phyloP scores from a whole-genome alignment of 2,797 vertebrate genomes.

The Crenichthys baileyi region DNA sequence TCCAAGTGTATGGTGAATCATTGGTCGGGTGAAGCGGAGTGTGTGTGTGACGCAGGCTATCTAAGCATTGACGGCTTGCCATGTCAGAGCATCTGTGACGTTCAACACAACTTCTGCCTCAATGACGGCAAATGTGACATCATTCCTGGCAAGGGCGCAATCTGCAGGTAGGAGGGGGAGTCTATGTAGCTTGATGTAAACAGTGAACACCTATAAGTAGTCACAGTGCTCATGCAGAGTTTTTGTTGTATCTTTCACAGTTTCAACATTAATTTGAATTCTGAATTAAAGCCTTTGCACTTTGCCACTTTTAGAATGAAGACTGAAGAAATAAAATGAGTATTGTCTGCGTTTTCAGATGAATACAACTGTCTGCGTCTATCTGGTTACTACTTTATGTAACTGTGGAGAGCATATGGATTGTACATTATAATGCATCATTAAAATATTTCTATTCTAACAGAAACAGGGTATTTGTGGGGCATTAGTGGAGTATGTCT shows the following conservation, averaged over 20 bases:
- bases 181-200: background rate
- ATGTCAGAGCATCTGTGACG: conserved; percentile 91
- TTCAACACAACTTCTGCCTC: conserved; percentile 89
- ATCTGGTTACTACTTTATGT: background rate
- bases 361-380: background rate
- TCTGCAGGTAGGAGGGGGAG: conserved; percentile 88
- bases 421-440: background rate
- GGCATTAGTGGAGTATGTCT: background rate
- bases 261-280: background rate
- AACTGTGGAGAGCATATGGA: too few species aligned
- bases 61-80: conserved; percentile 90
- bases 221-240: background rate
- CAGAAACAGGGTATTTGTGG: background rate
- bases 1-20: conserved; percentile 89
- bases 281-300: background rate
- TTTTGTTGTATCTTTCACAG: background rate
- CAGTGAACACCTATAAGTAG: background rate
- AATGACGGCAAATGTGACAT: conserved; percentile 96
- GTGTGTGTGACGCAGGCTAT: conserved; percentile 90
- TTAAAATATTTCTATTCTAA: background rate
- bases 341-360: background rate
- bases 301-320: background rate
- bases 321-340: too few species aligned
- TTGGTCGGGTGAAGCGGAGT: conserved; percentile 92
- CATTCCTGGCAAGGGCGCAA: conserved; percentile 90